Percentiles rank a stretch among this genome's conserved stretches.
These are phyloP conservation scores for Silurus lanzhouensis DNA, from an alignment of 2,797 vertebrate species.

Conservation along the genomic window DNA sequence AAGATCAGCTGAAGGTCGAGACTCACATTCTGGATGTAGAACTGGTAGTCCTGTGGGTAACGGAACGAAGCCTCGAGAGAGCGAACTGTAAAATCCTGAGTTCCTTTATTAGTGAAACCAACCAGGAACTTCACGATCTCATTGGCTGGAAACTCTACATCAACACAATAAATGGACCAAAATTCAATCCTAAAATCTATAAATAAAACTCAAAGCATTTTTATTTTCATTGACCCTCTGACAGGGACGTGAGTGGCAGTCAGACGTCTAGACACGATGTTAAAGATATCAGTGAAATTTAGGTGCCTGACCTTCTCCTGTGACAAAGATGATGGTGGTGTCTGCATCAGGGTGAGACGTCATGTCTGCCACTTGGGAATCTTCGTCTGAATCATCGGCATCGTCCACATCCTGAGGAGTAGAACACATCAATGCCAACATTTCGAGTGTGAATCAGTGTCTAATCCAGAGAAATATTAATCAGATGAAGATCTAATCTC, in stretches of 20 bases:
- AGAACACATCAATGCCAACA: background rate
- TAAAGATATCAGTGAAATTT: background rate
- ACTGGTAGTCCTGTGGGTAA: slow-evolving; percentile 79
- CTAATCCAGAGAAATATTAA: background rate
- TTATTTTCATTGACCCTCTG: background rate
- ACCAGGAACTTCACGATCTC: slow-evolving; percentile 78
- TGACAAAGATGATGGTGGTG: slow-evolving; percentile 76
- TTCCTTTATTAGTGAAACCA: slow-evolving; percentile 78
- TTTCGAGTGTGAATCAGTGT: background rate
- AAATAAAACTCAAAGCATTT: background rate
- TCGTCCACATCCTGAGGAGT: slow-evolving; percentile 64
- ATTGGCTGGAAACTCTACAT: slow-evolving; percentile 76
- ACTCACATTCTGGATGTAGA: slow-evolving; percentile 80
- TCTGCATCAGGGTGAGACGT: slow-evolving; percentile 74
- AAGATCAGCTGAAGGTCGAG: background rate
- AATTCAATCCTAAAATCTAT: too few relatives aligned
- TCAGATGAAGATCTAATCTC: background rate
- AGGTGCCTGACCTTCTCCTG: slow-evolving; percentile 72
- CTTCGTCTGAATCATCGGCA: slow-evolving; percentile 62
- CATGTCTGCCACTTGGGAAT: slow-evolving; percentile 63
- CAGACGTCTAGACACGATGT: background rate
- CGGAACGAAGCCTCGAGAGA: slow-evolving; percentile 79
- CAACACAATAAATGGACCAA: background rate
- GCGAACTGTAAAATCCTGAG: slow-evolving; percentile 71
- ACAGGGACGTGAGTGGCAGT: background rate